Evolutionary conservation across 2,113 vertebrate genomes (phyloP).

Genomic region (Cyprinodon variegatus): DNA sequence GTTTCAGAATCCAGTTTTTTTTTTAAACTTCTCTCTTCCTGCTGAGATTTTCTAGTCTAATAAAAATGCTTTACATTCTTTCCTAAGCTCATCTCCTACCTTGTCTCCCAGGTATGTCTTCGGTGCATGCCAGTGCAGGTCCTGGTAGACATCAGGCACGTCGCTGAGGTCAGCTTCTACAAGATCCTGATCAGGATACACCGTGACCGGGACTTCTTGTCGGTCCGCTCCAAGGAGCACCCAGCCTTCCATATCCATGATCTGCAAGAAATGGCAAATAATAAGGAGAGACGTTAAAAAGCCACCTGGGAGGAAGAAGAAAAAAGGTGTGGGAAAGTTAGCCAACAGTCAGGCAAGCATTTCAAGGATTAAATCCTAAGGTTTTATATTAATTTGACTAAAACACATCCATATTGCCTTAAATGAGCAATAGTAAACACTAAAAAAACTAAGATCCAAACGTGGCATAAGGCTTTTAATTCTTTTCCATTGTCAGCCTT

Average conservation of each 20-base stretch:
- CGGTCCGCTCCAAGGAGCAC: slow-evolving; percentile 85
- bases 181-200: slow-evolving; percentile 75
- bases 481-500: neutral
- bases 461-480: neutral
- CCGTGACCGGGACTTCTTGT: slow-evolving; percentile 81
- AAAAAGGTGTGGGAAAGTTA: neutral
- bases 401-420: too few species aligned
- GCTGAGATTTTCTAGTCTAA: neutral
- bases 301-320: neutral
- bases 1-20: neutral
- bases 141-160: slow-evolving; percentile 86
- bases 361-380: too few species aligned
- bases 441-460: neutral
- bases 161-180: slow-evolving; percentile 85
- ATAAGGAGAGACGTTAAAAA: neutral
- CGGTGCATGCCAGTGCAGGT: slow-evolving; percentile 93
- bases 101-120: slow-evolving; percentile 90
- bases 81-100: slow-evolving; percentile 48
- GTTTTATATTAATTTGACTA: too few species aligned
- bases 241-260: slow-evolving; percentile 91
- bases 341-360: neutral
- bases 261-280: slow-evolving; percentile 66
- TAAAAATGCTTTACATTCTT: neutral
- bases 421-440: neutral
- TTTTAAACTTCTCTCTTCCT: neutral